Percentiles rank a stretch among this genome's conserved stretches.
Evolutionary conservation across 2,888 invertebrate species (phyloP).

Genomic region (Amphiduros pacificus): DNA sequence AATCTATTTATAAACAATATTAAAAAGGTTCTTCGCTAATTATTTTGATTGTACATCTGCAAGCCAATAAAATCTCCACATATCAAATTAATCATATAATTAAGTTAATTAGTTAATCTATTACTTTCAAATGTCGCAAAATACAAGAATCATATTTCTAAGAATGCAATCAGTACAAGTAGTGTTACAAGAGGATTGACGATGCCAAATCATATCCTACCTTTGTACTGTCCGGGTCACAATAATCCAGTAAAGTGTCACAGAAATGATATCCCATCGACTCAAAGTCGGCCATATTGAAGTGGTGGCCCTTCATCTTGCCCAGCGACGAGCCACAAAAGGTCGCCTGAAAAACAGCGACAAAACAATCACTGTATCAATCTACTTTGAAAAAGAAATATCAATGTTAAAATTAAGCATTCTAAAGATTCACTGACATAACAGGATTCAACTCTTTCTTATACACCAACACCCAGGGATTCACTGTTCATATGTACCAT

Average conservation of each 20-base stretch:
- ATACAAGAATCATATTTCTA: neutral
- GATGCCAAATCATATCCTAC: slow-evolving; percentile 37
- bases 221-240: slow-evolving; percentile 64
- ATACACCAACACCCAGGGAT: neutral
- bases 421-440: neutral
- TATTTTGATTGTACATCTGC: too few relatives aligned
- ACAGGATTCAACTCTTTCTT: neutral
- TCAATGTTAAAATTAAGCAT: neutral
- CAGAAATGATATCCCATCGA: slow-evolving; percentile 87
- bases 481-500: too few relatives aligned
- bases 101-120: too few relatives aligned
- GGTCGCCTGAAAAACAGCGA: slow-evolving; percentile 67
- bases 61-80: too few relatives aligned
- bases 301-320: slow-evolving; percentile 79
- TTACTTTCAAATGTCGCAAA: neutral
- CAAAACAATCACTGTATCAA: too few relatives aligned
- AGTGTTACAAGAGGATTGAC: too few relatives aligned
- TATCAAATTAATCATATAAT: too few relatives aligned
- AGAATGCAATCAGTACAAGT: neutral
- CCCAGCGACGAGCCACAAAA: slow-evolving; percentile 83
- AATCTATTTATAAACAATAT: too few relatives aligned
- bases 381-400: too few relatives aligned
- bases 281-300: slow-evolving; percentile 78
- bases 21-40: too few relatives aligned
- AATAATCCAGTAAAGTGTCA: slow-evolving; percentile 88